Conservation (phyloP, 2,113 vertebrate species). For the Pogonocichla stellata region DNA sequence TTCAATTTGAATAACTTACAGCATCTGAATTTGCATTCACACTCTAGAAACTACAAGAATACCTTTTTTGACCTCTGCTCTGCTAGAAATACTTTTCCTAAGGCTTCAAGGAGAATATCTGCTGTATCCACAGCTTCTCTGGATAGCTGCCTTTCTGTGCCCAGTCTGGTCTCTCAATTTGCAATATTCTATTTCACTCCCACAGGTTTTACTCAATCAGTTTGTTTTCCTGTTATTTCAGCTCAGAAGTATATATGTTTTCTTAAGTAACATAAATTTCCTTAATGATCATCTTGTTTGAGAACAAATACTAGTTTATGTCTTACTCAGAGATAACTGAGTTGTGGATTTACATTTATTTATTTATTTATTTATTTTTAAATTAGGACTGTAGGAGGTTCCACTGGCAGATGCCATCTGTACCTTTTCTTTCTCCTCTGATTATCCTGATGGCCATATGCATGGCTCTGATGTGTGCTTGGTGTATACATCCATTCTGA, state of each 20-base stretch:
- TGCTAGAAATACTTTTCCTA: not conserved
- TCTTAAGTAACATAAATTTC: conserved; percentile 9
- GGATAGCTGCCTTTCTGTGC: not conserved
- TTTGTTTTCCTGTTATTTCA: conserved; percentile 30
- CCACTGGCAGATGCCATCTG: not conserved
- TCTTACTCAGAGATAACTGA: not conserved
- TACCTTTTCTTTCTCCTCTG: not conserved
- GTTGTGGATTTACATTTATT: not conserved
- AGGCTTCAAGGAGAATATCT: not conserved
- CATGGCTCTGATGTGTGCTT: not conserved
- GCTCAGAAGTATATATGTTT: conserved; percentile 3
- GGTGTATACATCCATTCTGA: not conserved
- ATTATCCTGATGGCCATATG: not conserved
- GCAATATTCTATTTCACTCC: not conserved
- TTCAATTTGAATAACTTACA: not conserved
- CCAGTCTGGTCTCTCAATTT: not conserved
- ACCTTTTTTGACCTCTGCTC: not conserved
- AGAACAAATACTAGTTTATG: conserved; percentile 47
- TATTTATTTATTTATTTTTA: not conserved
- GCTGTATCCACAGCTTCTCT: not conserved
- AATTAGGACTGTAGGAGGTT: conserved; percentile 7
- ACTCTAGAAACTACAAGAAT: not conserved
- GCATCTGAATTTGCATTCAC: not conserved
- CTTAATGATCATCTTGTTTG: conserved; percentile 56
- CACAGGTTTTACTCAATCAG: not conserved